phyloP scores from a whole-genome alignment of 2,888 invertebrate genomes.

The Uloborus plumipes region DNA sequence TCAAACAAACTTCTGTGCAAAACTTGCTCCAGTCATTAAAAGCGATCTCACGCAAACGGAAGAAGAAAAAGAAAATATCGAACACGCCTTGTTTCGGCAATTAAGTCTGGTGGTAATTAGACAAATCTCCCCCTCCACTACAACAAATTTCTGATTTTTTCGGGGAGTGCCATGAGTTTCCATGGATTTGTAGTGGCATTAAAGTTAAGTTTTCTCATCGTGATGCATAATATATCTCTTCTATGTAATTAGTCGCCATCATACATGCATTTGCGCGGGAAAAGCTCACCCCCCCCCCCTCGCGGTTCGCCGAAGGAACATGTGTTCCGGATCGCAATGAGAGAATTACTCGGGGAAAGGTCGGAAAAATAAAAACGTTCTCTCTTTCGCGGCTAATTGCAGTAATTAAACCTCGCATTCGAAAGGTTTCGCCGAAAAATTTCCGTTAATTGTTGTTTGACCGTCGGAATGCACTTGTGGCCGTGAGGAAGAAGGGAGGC shows the following conservation, averaged over 20 bases:
- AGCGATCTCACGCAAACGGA: slow-evolving; percentile 38
- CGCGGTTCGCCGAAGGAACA: slow-evolving; percentile 32
- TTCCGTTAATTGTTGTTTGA: slow-evolving; percentile 63
- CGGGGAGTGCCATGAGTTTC: slow-evolving; percentile 1
- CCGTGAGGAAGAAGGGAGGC: slow-evolving; percentile 19
- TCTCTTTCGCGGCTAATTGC: slow-evolving; percentile 39
- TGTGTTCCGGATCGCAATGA: slow-evolving; percentile 43
- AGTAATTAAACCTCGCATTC: slow-evolving; percentile 58
- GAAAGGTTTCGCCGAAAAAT: slow-evolving; percentile 42
- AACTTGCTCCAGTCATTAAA: slow-evolving; percentile 43
- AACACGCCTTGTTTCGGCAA: slow-evolving; percentile 42
- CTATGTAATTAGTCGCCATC: slow-evolving; percentile 57
- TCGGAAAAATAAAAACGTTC: slow-evolving; percentile 39
- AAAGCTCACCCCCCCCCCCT: slow-evolving; percentile 18
- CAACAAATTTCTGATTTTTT: slow-evolving; percentile 39
- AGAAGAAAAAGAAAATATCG: slow-evolving; percentile 15
- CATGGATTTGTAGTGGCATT: slow-evolving; percentile 24
- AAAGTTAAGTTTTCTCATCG: slow-evolving; percentile 40
- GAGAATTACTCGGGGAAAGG: slow-evolving; percentile 29
- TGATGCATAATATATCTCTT: slow-evolving; percentile 31
- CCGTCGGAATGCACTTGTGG: slow-evolving; percentile 46
- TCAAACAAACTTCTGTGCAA: slow-evolving; percentile 31
- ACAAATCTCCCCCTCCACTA: slow-evolving; percentile 5
- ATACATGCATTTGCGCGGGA: slow-evolving; percentile 57
- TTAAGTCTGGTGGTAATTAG: slow-evolving; percentile 54